Base-by-base conservation (phyloP, 2,797 vertebrate species). In the Capromys pilorides region DNA sequence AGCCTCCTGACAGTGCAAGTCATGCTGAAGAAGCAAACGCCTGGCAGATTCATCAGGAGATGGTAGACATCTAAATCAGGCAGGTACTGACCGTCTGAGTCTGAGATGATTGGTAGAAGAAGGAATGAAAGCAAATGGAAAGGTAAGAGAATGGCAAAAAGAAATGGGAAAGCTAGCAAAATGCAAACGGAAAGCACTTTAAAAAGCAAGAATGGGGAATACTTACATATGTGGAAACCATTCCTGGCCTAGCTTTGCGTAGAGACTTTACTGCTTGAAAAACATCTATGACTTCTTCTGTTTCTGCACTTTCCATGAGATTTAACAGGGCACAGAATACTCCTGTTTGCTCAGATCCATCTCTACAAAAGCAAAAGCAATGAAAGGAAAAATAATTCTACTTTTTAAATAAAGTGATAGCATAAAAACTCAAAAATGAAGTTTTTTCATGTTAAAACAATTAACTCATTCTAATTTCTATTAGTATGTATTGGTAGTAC, bases 281-380 rank as follows among this genome's bases (percentile, higher is more conserved):
- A 96, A 99, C 98, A 93, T 99, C 99, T 79, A 99, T 96, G 92
- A 99, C 97, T 86, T 98, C 99, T 98, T 99, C 99, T 1, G 95
- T 98, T 90, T 99, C 98, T 39, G 99, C 99, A 33, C 99, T 99
- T 97, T 99, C 99, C 97, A 99, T 93, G 78, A 99, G 97, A 94
- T 98, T 99, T 98, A 99, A 98, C 97, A 99, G 97, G 59, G 99
- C 99, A 89, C 99, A 99, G 97, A 99, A 99, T 2, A 99, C 66
- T 61, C 99, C 99, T 0, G 98, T 99, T 81, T 98, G 98, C 54
- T 99, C 97, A 0, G 99, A 99, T 88, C 99, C 99, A 69, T 99
- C 98, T n/a, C 99, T 99, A 92, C 8, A 81, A 81, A 54, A 73
- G 79, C 67, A 73, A 89, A 64, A 93, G 64, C 19, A 13, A 24